phyloP scores from a whole-genome alignment of 2,797 vertebrate genomes.

The Parauchenoglanis punctatus region DNA sequence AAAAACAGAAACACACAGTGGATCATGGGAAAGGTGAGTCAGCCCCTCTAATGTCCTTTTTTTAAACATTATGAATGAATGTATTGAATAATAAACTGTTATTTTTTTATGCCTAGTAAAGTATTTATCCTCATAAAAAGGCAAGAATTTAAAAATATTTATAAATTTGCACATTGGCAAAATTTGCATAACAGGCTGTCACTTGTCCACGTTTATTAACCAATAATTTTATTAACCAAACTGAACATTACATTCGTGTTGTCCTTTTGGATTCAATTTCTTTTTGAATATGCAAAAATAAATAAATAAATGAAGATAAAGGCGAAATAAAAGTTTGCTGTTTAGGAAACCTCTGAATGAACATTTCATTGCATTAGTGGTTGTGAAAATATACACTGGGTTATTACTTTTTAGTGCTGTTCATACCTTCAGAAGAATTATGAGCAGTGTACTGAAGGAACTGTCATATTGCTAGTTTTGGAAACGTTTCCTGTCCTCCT shows the following conservation, averaged over 20 bases:
- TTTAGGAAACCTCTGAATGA: neutral
- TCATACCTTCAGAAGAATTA: neutral
- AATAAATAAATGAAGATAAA: neutral
- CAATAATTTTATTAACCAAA: neutral
- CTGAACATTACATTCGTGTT: neutral
- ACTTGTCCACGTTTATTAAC: neutral
- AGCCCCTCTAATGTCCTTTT: neutral
- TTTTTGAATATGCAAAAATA: neutral
- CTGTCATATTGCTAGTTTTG: neutral
- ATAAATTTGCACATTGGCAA: neutral
- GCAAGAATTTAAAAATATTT: neutral
- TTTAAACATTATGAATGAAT: neutral
- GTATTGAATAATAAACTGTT: neutral
- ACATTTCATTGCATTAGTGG: neutral
- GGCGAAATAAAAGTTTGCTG: neutral
- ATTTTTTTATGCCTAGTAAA: neutral
- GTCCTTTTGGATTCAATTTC: neutral
- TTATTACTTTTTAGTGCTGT: neutral
- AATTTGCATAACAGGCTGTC: neutral
- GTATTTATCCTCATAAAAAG: neutral
- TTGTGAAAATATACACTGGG: neutral
- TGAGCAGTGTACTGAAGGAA: neutral
- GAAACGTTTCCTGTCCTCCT: neutral
- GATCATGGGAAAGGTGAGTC: too few relatives aligned
- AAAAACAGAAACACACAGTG: too few relatives aligned